These are phyloP conservation scores for Ochotona curzoniae DNA, from an alignment of 2,113 vertebrate species.

Conservation along the genomic window DNA sequence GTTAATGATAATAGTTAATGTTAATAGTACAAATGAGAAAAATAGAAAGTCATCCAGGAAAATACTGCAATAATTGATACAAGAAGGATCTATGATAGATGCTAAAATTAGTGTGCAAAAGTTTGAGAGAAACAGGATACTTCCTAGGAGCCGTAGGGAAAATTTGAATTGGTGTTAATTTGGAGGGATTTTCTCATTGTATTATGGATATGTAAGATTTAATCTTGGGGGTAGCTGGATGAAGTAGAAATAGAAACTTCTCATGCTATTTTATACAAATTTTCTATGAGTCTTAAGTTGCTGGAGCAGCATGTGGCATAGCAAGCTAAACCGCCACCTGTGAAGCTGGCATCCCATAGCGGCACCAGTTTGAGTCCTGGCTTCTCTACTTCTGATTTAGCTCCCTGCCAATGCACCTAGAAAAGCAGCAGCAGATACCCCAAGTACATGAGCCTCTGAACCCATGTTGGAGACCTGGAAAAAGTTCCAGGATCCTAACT, in stretches of 20 bases:
- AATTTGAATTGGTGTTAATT: not conserved
- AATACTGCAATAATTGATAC: not conserved
- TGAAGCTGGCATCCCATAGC: too few species aligned
- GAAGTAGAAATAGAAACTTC: not conserved
- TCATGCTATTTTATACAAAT: not conserved
- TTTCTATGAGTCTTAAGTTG: not conserved
- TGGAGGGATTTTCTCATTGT: not conserved
- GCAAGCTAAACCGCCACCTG: too few species aligned
- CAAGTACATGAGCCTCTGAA: too few species aligned
- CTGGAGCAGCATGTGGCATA: too few species aligned
- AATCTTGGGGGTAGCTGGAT: not conserved
- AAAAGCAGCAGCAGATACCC: too few species aligned
- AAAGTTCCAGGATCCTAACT: too few species aligned
- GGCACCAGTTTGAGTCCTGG: too few species aligned
- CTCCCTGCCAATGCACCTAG: too few species aligned
- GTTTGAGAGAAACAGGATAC: not conserved
- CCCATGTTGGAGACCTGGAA: too few species aligned
- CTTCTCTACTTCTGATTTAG: too few species aligned
- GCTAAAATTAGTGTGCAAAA: not conserved
- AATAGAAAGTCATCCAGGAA: conserved; percentile 18
- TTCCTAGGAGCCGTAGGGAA: not conserved
- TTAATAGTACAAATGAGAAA: not conserved
- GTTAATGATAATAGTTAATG: too few species aligned
- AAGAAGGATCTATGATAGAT: not conserved
- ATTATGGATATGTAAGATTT: not conserved